A percentile compares a stretch with the other conserved stretches of the same genome.
These are phyloP conservation scores for Drosophila siamana DNA, from an alignment of 2,888 invertebrate species.

Conservation along the genomic window DNA sequence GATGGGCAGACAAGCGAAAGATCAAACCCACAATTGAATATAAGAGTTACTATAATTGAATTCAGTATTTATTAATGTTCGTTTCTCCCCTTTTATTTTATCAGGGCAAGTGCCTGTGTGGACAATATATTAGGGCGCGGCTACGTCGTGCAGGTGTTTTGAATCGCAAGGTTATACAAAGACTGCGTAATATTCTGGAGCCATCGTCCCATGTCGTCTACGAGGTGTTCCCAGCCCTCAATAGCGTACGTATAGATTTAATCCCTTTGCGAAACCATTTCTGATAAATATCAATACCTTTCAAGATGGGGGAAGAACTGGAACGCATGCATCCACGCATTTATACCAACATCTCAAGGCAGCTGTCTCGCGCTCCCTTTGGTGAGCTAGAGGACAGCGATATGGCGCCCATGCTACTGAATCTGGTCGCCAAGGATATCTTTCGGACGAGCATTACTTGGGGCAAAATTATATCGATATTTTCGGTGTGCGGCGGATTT, in stretches of 20 bases:
- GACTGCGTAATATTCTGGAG: slow-evolving; percentile 88
- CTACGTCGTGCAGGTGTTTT: slow-evolving; percentile 91
- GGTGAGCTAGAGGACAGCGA: slow-evolving; percentile 87
- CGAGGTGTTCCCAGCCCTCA: slow-evolving; percentile 89
- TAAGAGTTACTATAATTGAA: slow-evolving; percentile 41
- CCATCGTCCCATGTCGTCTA: slow-evolving; percentile 86
- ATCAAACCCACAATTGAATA: slow-evolving; percentile 44
- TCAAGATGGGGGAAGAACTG: slow-evolving; percentile 88
- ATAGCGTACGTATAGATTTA: slow-evolving; percentile 85
- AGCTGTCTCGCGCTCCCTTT: slow-evolving; percentile 88
- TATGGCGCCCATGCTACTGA: slow-evolving; percentile 86
- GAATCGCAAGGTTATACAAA: slow-evolving; percentile 90
- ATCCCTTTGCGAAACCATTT: background rate
- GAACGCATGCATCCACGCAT: slow-evolving; percentile 93
- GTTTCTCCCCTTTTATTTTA: slow-evolving; percentile 10
- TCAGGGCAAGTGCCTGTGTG: slow-evolving; percentile 90
- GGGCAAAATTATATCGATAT: slow-evolving; percentile 93
- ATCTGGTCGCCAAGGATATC: slow-evolving; percentile 90
- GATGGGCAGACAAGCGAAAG: slow-evolving; percentile 40
- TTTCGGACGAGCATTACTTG: slow-evolving; percentile 90
- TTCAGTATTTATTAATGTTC: slow-evolving; percentile 48
- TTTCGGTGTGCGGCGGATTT: slow-evolving; percentile 93
- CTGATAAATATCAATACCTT: slow-evolving; percentile 40
- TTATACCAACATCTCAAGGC: slow-evolving; percentile 90
- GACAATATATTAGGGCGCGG: slow-evolving; percentile 91